Base-by-base conservation (phyloP, 1,140 invertebrate species). In the Leptoteleia sp. region DNA sequence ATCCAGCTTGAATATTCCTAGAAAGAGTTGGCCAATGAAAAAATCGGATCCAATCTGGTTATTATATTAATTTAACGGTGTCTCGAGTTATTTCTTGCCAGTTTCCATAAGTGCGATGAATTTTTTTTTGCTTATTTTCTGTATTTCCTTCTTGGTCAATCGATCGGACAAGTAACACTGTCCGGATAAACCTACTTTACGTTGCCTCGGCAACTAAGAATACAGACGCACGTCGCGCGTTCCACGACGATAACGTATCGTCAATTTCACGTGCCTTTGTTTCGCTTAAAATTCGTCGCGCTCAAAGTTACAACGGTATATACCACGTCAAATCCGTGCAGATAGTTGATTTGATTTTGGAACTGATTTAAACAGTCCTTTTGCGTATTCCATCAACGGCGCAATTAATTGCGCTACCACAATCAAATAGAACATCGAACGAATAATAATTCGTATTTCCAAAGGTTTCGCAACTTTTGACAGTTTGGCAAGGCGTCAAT, bases 201-300 rank as follows among this genome's bases (percentile, higher is more conserved):
- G 67, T 72, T 78, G 61, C 67, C 67, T 43, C 62, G 61, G 76
- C 61, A 78, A 78, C 67, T 78, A 78, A 72, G 76, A 76, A 76
- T 43, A 54, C 31, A 71, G 68, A 72, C 68, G 67, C 47, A 47
- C 68, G 67, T 68, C 61, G 61, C 59, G 40, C 48, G 13, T 29
- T 45, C 15, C 15, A 48, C 29, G 47, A 8, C 48, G 57, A 64
- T 64, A 72, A 64, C 42, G 12, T 40, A 61, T 37, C 17, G 12
- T 25, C 31, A 37, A 72, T 72, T 72, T 54, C 55, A 62, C 47
- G 19, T 38, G 33, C 48, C 45, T 72, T 13, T 40, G 13, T 57
- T 73, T 64, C 55, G 16, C 35, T 42, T 37, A 19, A 35, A 71
- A 42, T 43, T 50, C 33, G 31, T 42, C 16, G 33, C 25, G 22